These are phyloP conservation scores for Dynastes maya DNA, from an alignment of 2,888 invertebrate species.

Conservation along the genomic window DNA sequence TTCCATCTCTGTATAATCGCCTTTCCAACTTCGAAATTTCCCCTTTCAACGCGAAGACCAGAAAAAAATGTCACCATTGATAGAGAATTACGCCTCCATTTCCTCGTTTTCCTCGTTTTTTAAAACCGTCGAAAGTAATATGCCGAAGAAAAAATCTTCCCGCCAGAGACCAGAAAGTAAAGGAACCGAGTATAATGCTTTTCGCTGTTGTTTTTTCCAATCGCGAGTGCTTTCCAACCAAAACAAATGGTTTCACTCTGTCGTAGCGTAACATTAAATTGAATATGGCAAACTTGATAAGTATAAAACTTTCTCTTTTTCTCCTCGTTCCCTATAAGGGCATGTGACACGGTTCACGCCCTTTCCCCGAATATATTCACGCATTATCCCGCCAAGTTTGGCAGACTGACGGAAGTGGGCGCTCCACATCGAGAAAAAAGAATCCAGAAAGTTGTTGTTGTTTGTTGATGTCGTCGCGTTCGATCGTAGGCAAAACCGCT, in stretches of 20 bases:
- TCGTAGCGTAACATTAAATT: conserved; percentile 40
- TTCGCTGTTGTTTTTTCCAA: conserved; percentile 28
- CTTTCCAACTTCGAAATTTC: too few species aligned
- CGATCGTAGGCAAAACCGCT: conserved; percentile 20
- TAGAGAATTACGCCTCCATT: too few species aligned
- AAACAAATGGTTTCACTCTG: conserved; percentile 35
- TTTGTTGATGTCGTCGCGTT: conserved; percentile 25
- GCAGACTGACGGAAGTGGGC: conserved; percentile 25
- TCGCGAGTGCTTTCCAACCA: conserved; percentile 12
- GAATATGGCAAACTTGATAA: conserved; percentile 43
- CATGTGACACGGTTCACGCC: conserved; percentile 39
- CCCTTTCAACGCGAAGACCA: too few species aligned
- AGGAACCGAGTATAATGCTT: not conserved
- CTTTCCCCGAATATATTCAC: conserved; percentile 41
- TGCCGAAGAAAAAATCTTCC: too few species aligned
- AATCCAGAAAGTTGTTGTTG: conserved; percentile 30
- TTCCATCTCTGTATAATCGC: too few species aligned
- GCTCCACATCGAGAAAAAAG: conserved; percentile 20
- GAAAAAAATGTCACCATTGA: too few species aligned
- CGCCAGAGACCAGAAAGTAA: too few species aligned
- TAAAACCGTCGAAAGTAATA: too few species aligned
- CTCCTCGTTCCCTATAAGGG: not conserved
- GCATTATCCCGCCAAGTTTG: conserved; percentile 35
- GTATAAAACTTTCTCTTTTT: conserved; percentile 37
- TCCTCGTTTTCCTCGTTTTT: too few species aligned